Evolutionary conservation across 2,113 vertebrate genomes (phyloP).

Genomic region (Anarrhichthys ocellatus): DNA sequence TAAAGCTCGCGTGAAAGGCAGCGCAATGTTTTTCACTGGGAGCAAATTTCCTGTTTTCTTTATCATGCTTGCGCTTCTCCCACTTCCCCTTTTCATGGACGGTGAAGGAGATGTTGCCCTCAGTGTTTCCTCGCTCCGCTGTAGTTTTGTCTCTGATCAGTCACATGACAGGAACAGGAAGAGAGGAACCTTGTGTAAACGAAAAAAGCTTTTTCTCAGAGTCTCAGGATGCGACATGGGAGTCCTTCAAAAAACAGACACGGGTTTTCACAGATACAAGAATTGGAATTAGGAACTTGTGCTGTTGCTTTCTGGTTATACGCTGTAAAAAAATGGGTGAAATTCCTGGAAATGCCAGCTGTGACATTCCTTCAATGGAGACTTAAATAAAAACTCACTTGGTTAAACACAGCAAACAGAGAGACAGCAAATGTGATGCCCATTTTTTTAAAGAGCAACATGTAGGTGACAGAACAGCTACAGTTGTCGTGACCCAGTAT

Average conservation of each 20-base stretch:
- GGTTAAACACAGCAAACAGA: background rate
- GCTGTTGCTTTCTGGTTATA: background rate
- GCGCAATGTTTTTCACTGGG: slow-evolving; percentile 47
- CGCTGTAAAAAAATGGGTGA: background rate
- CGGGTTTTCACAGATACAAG: slow-evolving; percentile 19
- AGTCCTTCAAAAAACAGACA: slow-evolving; percentile 31
- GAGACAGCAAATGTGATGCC: slow-evolving; percentile 4
- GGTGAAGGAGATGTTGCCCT: slow-evolving; percentile 61
- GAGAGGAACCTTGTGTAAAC: slow-evolving; percentile 63
- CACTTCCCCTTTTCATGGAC: slow-evolving; percentile 77
- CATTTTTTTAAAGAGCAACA: background rate
- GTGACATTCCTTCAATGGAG: background rate
- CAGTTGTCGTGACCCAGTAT: slow-evolving; percentile 32
- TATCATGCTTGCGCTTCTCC: slow-evolving; percentile 64
- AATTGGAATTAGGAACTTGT: background rate
- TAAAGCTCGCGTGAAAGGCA: slow-evolving; percentile 51
- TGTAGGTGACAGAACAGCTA: slow-evolving; percentile 9
- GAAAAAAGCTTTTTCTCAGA: slow-evolving; percentile 58
- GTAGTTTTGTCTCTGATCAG: slow-evolving; percentile 65
- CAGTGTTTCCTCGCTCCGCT: slow-evolving; percentile 60
- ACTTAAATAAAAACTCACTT: background rate
- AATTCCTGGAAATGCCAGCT: background rate
- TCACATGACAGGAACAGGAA: slow-evolving; percentile 76
- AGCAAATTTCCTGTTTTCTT: slow-evolving; percentile 84
- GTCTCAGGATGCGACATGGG: slow-evolving; percentile 29